phyloP scores from a whole-genome alignment of 2,888 invertebrate species.

The Odontomyia ornata region DNA sequence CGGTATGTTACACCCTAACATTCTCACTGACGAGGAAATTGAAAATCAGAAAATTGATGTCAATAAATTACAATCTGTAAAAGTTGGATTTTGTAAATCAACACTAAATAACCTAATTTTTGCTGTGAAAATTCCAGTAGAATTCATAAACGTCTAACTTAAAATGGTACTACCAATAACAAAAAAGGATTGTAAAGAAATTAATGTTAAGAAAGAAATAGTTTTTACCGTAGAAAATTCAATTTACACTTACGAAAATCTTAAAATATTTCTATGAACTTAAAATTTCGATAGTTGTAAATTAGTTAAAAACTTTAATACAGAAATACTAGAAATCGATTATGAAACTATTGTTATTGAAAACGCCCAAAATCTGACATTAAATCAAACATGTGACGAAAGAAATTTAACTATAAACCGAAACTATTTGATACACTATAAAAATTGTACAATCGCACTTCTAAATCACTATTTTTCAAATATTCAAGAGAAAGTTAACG shows the following conservation, averaged over 20 bases:
- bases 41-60: not conserved
- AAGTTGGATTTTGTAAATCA: no score
- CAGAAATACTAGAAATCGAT: conserved; percentile 10
- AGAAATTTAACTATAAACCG: not conserved
- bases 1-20: conserved; percentile 31
- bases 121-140: no score
- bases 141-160: not conserved
- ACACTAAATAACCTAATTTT: not conserved
- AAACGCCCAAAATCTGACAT: not conserved
- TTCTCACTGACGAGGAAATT: no score
- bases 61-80: not conserved
- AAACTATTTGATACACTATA: not conserved
- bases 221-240: no score
- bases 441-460: not conserved
- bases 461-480: no score
- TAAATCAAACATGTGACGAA: conserved; percentile 4
- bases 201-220: not conserved
- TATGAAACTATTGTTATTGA: conserved; percentile 1
- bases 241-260: no score
- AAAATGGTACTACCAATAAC: not conserved
- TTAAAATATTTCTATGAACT: conserved; percentile 1
- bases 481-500: not conserved
- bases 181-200: not conserved
- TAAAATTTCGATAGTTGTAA: conserved; percentile 1
- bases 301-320: not conserved